These are phyloP conservation scores for Microctonus hyperodae DNA, from an alignment of 2,888 invertebrate genomes.

Conservation along the genomic window DNA sequence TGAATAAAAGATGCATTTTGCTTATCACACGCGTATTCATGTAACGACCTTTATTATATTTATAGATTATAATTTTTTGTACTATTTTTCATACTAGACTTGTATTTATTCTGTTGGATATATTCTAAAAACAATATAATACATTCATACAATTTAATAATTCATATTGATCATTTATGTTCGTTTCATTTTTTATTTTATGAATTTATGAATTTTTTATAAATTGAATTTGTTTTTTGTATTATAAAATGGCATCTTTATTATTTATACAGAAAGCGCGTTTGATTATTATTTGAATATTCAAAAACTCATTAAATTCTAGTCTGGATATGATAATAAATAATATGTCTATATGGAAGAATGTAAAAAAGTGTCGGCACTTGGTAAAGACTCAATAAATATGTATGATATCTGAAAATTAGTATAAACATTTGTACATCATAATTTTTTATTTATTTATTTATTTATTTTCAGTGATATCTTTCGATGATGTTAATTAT, in stretches of 20 bases:
- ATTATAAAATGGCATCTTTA: not conserved
- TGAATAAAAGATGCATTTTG: not conserved
- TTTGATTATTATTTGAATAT: conserved; percentile 9
- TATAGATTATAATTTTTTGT: not conserved
- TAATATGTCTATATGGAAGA: too few species aligned
- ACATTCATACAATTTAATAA: not conserved
- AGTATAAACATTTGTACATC: conserved; percentile 5
- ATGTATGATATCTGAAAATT: conserved; percentile 17
- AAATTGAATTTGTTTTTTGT: not conserved
- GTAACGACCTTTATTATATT: not conserved
- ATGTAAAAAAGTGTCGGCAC: not conserved
- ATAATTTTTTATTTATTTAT: not conserved
- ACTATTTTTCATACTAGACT: not conserved
- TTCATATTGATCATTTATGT: too few species aligned
- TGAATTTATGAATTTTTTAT: too few species aligned
- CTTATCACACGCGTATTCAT: not conserved
- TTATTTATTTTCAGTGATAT: not conserved
- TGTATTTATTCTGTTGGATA: not conserved
- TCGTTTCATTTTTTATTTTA: too few species aligned
- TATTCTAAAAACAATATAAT: not conserved
- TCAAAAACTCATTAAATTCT: conserved; percentile 7
- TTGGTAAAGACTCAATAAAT: conserved; percentile 16
- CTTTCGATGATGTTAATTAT: conserved; percentile 16
- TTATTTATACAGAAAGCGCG: not conserved
- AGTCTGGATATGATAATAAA: too few species aligned